Conservation (phyloP, 2,888 invertebrate genomes). For the Eupithecia subfuscata region DNA sequence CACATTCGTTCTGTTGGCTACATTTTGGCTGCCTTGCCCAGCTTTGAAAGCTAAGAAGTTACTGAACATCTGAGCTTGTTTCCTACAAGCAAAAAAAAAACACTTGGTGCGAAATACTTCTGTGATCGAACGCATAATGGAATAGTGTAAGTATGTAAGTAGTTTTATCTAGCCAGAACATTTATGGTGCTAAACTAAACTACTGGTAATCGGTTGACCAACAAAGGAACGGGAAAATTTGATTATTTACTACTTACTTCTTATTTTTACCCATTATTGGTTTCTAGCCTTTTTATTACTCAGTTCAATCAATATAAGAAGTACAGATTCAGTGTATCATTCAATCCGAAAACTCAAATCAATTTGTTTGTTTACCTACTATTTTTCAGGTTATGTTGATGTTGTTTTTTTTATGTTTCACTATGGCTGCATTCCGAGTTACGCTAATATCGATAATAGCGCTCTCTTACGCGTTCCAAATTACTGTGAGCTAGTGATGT, state of each 20-base stretch:
- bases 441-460: no score
- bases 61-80: conserved; percentile 30
- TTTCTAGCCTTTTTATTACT: not conserved
- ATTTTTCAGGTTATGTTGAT: no score
- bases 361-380: not conserved
- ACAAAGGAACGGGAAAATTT: not conserved
- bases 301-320: no score
- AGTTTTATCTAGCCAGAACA: not conserved
- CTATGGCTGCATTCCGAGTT: no score
- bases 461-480: no score
- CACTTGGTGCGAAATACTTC: not conserved
- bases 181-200: not conserved
- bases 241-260: conserved; percentile 12
- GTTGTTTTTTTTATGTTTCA: no score
- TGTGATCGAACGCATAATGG: not conserved
- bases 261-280: conserved; percentile 26
- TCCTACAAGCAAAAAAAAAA: conserved; percentile 16
- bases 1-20: not conserved
- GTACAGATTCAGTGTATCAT: not conserved
- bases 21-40: conserved; percentile 13
- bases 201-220: not conserved
- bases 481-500: no score
- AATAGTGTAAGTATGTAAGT: not conserved
- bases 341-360: not conserved
- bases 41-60: conserved; percentile 32